Conservation (phyloP, 2,797 vertebrate genomes). For the Perodicticus potto region DNA sequence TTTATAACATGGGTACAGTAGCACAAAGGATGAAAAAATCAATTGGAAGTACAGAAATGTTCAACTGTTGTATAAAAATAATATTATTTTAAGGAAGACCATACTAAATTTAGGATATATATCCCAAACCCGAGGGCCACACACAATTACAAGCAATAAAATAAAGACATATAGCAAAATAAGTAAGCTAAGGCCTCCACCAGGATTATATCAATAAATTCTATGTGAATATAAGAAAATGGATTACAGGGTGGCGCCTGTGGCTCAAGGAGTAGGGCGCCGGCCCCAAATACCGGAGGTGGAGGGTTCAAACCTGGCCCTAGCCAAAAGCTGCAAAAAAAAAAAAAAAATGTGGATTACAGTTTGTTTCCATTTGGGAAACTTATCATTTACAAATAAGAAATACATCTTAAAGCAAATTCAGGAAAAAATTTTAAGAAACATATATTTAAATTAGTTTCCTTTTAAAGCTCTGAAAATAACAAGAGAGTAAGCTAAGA, state of each 20-base stretch:
- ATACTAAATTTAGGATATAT: neutral
- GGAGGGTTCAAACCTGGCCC: too few relatives aligned
- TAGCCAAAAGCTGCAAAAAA: too few relatives aligned
- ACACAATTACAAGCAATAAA: neutral
- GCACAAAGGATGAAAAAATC: neutral
- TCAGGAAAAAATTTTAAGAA: neutral
- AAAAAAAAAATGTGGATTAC: neutral
- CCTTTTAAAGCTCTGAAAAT: conserved; percentile 30
- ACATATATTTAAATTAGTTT: neutral
- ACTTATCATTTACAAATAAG: neutral
- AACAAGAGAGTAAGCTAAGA: neutral
- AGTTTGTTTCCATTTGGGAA: neutral
- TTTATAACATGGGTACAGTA: neutral
- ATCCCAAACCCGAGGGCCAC: neutral
- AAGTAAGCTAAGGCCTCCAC: neutral
- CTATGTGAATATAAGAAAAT: neutral
- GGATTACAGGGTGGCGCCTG: neutral
- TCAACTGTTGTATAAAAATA: neutral
- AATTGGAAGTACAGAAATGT: neutral
- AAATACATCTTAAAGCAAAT: conserved; percentile 10
- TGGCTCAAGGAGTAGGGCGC: too few relatives aligned
- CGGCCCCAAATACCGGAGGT: too few relatives aligned
- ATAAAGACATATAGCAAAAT: neutral
- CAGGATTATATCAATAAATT: neutral
- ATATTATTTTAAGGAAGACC: conserved; percentile 21